phyloP scores from a whole-genome alignment of 2,113 vertebrate species.

The Lucifuga dentata region DNA sequence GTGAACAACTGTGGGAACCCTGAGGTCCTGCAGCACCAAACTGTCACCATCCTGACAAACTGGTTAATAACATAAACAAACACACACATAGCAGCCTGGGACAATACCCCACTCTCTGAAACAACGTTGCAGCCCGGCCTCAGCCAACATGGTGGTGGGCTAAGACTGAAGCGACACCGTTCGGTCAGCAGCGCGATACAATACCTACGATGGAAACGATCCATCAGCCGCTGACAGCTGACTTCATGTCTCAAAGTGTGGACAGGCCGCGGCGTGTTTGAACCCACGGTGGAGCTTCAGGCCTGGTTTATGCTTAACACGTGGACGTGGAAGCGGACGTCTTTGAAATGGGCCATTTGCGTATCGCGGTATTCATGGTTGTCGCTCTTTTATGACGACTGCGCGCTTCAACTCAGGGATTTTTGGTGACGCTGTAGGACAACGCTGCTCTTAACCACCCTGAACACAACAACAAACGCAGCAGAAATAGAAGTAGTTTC shows the following conservation, averaged over 20 bases:
- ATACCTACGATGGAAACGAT: constrained; percentile 55
- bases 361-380: no score
- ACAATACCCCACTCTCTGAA: constrained; percentile 71
- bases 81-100: constrained; percentile 51
- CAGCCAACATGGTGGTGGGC: constrained; percentile 53
- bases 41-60: constrained; percentile 75
- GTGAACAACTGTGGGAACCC: constrained; percentile 74
- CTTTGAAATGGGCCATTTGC: no score
- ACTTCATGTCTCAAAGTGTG: constrained; percentile 58
- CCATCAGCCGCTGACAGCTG: constrained; percentile 59
- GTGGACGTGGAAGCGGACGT: no score
- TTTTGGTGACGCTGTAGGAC: no score
- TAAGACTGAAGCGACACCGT: constrained; percentile 51
- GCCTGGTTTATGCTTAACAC: no score
- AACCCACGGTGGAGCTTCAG: no score
- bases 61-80: constrained; percentile 74
- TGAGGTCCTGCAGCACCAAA: constrained; percentile 57
- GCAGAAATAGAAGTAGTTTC: no score
- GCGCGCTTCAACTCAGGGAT: no score
- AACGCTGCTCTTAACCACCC: no score
- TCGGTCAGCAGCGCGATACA: constrained; percentile 43
- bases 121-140: constrained; percentile 63
- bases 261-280: no score
- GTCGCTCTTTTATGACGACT: no score
- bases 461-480: no score